phyloP scores from a whole-genome alignment of 2,113 vertebrate species.

The Erpornis zantholeuca region DNA sequence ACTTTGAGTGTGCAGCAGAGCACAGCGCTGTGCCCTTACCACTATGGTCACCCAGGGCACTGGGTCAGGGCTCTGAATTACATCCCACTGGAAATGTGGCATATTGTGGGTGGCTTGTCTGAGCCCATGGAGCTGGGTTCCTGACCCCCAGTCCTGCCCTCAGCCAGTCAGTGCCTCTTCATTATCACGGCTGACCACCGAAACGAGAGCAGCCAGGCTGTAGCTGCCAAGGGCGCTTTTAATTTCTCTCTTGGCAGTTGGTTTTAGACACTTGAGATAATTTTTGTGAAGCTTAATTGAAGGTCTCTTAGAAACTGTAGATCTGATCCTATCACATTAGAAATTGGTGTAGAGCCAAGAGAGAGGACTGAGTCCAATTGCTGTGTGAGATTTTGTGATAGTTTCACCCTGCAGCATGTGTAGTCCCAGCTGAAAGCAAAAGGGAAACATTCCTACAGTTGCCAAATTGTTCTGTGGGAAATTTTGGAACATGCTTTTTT shows the following conservation, averaged over 20 bases:
- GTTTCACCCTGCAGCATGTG: background rate
- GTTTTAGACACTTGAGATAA: slow-evolving; percentile 56
- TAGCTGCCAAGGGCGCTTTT: slow-evolving; percentile 43
- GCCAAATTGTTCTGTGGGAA: slow-evolving; percentile 33
- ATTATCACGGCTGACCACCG: slow-evolving; percentile 25
- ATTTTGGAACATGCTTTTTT: background rate
- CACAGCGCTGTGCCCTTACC: background rate
- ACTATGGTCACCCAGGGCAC: background rate
- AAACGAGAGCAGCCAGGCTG: slow-evolving; percentile 9
- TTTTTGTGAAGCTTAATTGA: slow-evolving; percentile 58
- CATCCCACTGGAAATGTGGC: background rate
- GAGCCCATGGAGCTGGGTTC: background rate
- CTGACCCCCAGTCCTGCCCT: background rate
- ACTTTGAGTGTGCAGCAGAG: background rate
- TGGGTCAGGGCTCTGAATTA: background rate
- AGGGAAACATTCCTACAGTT: background rate
- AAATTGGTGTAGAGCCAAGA: slow-evolving; percentile 31
- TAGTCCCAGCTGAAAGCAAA: slow-evolving; percentile 23
- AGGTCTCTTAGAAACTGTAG: slow-evolving; percentile 45
- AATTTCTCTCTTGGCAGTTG: slow-evolving; percentile 49
- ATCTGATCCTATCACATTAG: slow-evolving; percentile 36
- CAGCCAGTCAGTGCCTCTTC: background rate
- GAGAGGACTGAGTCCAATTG: slow-evolving; percentile 1
- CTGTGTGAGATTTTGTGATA: slow-evolving; percentile 45
- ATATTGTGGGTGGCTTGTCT: background rate